Evolutionary conservation across 2,113 vertebrate genomes (phyloP), one percentile per base, ranked within the genome.

Genomic region (Melanerpes aurifrons): DNA sequence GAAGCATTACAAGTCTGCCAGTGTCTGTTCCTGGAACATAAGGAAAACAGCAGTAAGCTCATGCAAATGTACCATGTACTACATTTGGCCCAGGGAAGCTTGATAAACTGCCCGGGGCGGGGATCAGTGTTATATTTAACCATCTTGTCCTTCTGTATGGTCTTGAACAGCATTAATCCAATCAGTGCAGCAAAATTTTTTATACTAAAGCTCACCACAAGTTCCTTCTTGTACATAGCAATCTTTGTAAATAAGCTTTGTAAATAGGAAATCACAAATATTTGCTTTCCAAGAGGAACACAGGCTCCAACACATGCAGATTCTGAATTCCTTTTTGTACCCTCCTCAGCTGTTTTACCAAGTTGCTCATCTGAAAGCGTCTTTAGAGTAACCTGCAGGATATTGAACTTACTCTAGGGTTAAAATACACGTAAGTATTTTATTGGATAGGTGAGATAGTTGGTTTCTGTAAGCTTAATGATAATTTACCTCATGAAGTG

Each of bases 21-120:
- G 79, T 31, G 35, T 50, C 2, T 45, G 32, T 31, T 77, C 16
- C 37, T 67, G 16, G 20, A 53, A 61, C 3, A 28, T 25, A 53
- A 53, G 11, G 53, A 56, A 26, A 56, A 25, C 54, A 62, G 5
- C 6, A 4, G 1, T 3, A 59, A 82, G 15, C 6, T 37, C 7
- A 4, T 45, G 57, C 24, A 16, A 92, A 64, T 17, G 29, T 25
- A 92, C 1, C 3, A 9, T 0, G 0, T 11, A 7, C 12, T 82
- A 8, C 1, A 0, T 47, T 22, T 43, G 47, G 8, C 15, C 19
- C 15, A 14, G 0, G 1, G 48, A 12, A 71, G 3, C 25, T 37
- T 79, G 40, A 3, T 6, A 40, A 72, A 2, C 22, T 58, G 9
- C 25, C 16, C 24, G n/a, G n/a, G 2, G 0, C 14, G 12, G 37